phyloP scores from a whole-genome alignment of 2,797 vertebrate genomes.

The Syndactyla subalaris region DNA sequence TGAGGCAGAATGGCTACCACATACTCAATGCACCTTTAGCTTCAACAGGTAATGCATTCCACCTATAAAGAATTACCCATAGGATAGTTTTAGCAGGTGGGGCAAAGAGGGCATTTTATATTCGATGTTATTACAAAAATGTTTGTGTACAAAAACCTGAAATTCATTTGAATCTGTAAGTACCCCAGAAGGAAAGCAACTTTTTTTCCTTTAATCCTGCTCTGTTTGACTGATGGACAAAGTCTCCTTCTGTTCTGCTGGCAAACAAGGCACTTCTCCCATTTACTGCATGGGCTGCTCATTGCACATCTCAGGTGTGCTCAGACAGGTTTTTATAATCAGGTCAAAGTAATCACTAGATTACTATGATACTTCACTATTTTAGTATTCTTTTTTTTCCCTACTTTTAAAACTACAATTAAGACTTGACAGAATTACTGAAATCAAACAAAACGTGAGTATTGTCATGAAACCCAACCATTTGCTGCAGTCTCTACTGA shows the following conservation, averaged over 20 bases:
- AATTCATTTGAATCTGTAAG: background rate
- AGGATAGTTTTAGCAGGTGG: background rate
- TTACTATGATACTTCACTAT: background rate
- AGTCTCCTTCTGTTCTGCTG: background rate
- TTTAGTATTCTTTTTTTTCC: background rate
- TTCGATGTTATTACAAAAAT: background rate
- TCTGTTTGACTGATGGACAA: background rate
- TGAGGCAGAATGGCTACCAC: constrained; percentile 90
- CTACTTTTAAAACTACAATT: background rate
- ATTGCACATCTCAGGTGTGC: background rate
- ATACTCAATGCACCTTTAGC: constrained; percentile 81
- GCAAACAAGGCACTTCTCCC: background rate
- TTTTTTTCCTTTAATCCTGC: background rate
- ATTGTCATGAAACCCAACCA: background rate
- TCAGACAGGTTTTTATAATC: background rate
- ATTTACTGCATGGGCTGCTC: background rate
- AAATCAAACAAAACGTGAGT: background rate
- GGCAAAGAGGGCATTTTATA: background rate
- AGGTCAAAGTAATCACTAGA: background rate
- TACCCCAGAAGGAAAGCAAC: background rate
- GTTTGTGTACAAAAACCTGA: background rate
- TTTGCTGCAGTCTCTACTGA: background rate
- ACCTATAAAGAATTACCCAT: background rate
- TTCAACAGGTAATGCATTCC: constrained; percentile 81
- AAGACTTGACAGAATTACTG: background rate